Percentiles rank a stretch among this genome's conserved stretches.
Conservation (phyloP, 2,888 invertebrate species). For the Herminia tarsipennalis region DNA sequence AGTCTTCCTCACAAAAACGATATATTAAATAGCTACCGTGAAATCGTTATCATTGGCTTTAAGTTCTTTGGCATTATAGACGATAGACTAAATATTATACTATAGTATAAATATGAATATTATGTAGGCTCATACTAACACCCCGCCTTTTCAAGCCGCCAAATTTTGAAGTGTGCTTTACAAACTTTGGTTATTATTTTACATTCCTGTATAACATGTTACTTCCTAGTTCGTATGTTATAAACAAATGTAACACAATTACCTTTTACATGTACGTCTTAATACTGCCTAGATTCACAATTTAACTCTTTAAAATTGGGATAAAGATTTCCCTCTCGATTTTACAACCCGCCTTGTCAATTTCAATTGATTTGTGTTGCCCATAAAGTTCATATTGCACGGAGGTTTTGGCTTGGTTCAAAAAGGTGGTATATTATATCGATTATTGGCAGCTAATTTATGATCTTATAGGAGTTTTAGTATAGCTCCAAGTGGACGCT, state of each 20-base stretch:
- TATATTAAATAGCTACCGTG: no score
- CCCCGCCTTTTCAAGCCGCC: background rate
- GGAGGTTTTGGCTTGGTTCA: background rate
- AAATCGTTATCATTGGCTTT: no score
- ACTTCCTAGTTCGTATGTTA: background rate
- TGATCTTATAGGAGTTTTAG: no score
- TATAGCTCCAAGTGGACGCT: no score
- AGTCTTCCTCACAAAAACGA: no score
- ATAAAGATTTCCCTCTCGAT: constrained; percentile 3
- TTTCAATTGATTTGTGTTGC: background rate
- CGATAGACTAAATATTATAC: no score
- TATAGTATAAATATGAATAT: no score
- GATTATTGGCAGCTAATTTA: no score
- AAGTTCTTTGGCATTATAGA: no score
- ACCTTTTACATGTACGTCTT: background rate
- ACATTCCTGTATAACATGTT: background rate
- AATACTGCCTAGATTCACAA: background rate
- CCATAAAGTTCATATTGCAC: background rate
- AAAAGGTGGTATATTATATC: background rate
- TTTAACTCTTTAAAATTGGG: background rate
- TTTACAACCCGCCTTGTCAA: constrained; percentile 7
- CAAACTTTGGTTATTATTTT: background rate
- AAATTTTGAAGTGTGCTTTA: background rate
- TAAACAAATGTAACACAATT: background rate
- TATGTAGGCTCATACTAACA: no score